A percentile compares a stretch with the other conserved stretches of the same genome.
Conservation (phyloP, 2,888 invertebrate genomes). For the Caradrina kadenii region DNA sequence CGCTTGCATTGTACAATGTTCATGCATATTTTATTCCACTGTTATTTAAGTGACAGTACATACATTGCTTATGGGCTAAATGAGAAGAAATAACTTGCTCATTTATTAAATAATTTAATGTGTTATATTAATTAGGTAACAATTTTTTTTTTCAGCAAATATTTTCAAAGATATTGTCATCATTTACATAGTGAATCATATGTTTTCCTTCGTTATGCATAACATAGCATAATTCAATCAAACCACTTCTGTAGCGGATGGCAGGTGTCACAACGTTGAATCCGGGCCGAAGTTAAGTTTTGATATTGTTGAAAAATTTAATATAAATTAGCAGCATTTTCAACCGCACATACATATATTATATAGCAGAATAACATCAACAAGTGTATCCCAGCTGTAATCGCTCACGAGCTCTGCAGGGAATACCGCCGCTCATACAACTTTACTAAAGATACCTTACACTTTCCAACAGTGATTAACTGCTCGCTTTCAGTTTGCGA, state of each 20-base stretch:
- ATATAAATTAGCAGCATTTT: not conserved
- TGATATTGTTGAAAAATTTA: not conserved
- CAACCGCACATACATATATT: constrained; percentile 4
- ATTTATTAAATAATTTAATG: not conserved
- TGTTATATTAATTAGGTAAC: not conserved
- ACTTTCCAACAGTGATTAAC: constrained; percentile 67
- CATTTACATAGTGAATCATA: not conserved
- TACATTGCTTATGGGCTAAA: constrained; percentile 29
- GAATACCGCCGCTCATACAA: constrained; percentile 67
- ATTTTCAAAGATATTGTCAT: not conserved
- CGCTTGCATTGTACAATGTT: constrained; percentile 57
- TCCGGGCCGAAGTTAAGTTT: not conserved
- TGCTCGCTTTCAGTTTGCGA: constrained; percentile 59
- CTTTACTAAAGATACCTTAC: constrained; percentile 63
- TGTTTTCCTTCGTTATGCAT: too few species aligned
- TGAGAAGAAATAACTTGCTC: constrained; percentile 2
- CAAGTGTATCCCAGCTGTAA: constrained; percentile 73
- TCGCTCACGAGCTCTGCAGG: constrained; percentile 68
- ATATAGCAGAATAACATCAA: constrained; percentile 64
- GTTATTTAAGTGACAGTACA: constrained; percentile 26
- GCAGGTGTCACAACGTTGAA: too few species aligned
- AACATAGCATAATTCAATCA: too few species aligned
- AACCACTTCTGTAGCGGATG: too few species aligned
- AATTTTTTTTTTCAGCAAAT: not conserved
- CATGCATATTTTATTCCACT: constrained; percentile 36